phyloP scores from a whole-genome alignment of 2,797 vertebrate species.

The Enteromius fasciolatus region DNA sequence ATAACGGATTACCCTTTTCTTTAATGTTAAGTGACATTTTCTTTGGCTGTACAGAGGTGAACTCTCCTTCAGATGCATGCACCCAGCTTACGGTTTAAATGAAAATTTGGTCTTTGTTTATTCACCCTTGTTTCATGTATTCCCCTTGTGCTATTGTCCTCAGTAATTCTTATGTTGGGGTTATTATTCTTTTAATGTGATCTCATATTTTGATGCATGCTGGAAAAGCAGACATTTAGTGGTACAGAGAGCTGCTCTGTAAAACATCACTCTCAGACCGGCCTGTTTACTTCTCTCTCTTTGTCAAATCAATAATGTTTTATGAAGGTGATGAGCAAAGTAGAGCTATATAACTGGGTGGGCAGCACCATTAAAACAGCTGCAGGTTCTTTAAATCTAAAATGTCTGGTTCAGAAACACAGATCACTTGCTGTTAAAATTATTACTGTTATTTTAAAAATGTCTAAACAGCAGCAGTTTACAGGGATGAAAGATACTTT shows the following conservation, averaged over 20 bases:
- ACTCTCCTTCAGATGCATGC: neutral
- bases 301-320: slow-evolving; percentile 33
- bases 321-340: slow-evolving; percentile 15
- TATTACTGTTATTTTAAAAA: neutral
- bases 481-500: neutral
- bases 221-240: slow-evolving; percentile 1
- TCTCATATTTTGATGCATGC: neutral
- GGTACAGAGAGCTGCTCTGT: neutral
- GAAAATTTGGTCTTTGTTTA: neutral
- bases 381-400: neutral
- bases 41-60: neutral
- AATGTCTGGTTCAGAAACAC: neutral
- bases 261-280: neutral
- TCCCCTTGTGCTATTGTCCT: neutral
- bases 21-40: slow-evolving; percentile 6
- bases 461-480: neutral
- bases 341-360: slow-evolving; percentile 7
- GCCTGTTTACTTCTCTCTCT: slow-evolving; percentile 3
- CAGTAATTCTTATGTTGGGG: neutral
- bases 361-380: slow-evolving; percentile 10
- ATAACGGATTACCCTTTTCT: neutral
- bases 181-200: neutral
- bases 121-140: neutral
- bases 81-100: neutral
- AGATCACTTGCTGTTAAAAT: neutral